Base-by-base conservation (phyloP, 2,888 invertebrate genomes). In the Papilio elwesi region DNA sequence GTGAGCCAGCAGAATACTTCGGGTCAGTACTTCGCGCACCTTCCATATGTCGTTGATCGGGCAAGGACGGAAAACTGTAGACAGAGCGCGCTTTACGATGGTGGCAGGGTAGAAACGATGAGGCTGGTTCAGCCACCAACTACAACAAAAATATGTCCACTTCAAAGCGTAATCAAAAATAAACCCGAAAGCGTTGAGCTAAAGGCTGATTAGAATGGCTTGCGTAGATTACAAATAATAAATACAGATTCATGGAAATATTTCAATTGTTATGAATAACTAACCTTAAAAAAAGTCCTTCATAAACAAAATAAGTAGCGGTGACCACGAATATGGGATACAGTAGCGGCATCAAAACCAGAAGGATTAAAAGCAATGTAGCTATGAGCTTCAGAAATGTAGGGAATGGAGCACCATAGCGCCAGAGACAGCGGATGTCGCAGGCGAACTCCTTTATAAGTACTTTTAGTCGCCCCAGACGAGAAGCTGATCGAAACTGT, bases 351-450 rank as follows among this genome's bases (percentile, higher is more conserved):
- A 94, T 78, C 26, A 90, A 67, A 43, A 87, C 86, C 8, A 93
- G 76, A 53, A 92, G 81, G 74, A 90, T 90, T 12, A 94, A 84
- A n/a, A 91, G 72, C 53, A 92, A 75, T 8, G 93, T 89, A 75
- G 88, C 91, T 69, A 93, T 87, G 53, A 93, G 85, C 75, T 94
- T 94, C 70, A 94, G 87, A 81, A 94, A 91, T 51, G 94, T 93
- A 13, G 94, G 94, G 81, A 94, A 93, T 0, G 93, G 91, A 12
- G 93, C 91, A 16, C 93, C 92, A 76, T 93, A 90, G 64, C 86
- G 88, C 94, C 94, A 94, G 52, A 94, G 81, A 0, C 90, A 80
- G 64, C 80, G 81, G 8, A 94, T 85, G 77, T 94, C 94, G 52
- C 82, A 76, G 7, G 81, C 82, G 75, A 93, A 94, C 79, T 92